Percentiles rank a stretch among this genome's conserved stretches.
Evolutionary conservation across 2,888 invertebrate species (phyloP).

Genomic region (Ophion obscuratus): DNA sequence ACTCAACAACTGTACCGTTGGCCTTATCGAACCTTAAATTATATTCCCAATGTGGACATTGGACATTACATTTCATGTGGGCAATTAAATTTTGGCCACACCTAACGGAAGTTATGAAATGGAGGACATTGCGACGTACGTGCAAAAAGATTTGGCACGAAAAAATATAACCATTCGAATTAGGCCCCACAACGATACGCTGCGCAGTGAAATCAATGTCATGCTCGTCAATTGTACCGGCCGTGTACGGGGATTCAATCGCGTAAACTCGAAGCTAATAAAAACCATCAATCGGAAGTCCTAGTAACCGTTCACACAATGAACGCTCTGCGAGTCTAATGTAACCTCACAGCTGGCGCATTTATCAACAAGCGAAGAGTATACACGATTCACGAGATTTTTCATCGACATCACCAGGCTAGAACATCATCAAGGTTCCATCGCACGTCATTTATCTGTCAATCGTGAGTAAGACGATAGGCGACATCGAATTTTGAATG

Average conservation of each 20-base stretch:
- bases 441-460: too few relatives aligned
- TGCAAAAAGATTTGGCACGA: conserved; percentile 12
- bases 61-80: conserved; percentile 61
- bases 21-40: conserved; percentile 73
- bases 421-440: conserved; percentile 32
- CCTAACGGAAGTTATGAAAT: conserved; percentile 16
- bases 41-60: conserved; percentile 71
- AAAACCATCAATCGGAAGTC: conserved; percentile 42
- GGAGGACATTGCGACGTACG: neutral
- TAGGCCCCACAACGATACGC: conserved; percentile 61
- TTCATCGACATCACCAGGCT: conserved; percentile 60
- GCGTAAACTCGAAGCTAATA: conserved; percentile 46
- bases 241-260: conserved; percentile 59
- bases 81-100: neutral
- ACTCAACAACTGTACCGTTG: conserved; percentile 70
- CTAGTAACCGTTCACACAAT: conserved; percentile 40
- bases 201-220: conserved; percentile 62
- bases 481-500: too few relatives aligned
- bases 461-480: too few relatives aligned
- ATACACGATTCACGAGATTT: conserved; percentile 67
- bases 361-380: conserved; percentile 73
- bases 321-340: conserved; percentile 65
- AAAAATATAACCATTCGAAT: conserved; percentile 42
- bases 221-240: neutral
- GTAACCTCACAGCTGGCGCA: conserved; percentile 75